Percentiles rank a stretch among this genome's conserved stretches.
Evolutionary conservation across 2,797 vertebrate genomes (phyloP).

Genomic region (Hylomyscus alleni): DNA sequence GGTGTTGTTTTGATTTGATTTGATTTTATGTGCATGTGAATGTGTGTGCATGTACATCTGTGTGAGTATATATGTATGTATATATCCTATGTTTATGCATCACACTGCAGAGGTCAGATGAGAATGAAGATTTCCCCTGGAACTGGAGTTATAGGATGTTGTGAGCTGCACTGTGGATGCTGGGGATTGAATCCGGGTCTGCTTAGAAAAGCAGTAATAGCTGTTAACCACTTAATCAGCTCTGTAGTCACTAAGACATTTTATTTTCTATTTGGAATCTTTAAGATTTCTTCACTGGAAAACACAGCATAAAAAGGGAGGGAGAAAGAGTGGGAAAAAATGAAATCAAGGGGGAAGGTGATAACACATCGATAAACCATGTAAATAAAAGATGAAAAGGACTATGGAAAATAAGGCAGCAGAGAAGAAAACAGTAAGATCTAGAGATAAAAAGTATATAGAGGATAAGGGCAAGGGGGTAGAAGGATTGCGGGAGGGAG

Average conservation of each 20-base stretch:
- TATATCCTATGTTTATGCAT: no score
- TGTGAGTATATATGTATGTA: background rate
- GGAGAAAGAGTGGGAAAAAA: background rate
- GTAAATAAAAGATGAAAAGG: background rate
- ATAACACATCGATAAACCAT: background rate
- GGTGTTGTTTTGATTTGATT: background rate
- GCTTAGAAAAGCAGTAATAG: background rate
- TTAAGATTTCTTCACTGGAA: background rate
- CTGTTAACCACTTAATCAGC: no score
- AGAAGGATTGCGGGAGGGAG: no score
- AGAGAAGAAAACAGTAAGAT: background rate
- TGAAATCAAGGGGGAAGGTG: background rate
- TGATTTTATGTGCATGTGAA: background rate
- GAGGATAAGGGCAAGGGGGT: background rate
- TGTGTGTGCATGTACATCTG: background rate
- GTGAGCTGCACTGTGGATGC: background rate
- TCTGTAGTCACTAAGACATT: background rate
- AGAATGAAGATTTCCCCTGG: background rate
- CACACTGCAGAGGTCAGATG: background rate
- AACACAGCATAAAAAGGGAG: background rate
- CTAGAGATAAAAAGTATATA: background rate
- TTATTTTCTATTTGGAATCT: background rate
- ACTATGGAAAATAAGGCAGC: background rate
- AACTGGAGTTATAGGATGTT: background rate
- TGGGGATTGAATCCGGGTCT: background rate